These are phyloP conservation scores for Xenentodon cancila DNA, from an alignment of 2,797 vertebrate genomes.

Conservation along the genomic window DNA sequence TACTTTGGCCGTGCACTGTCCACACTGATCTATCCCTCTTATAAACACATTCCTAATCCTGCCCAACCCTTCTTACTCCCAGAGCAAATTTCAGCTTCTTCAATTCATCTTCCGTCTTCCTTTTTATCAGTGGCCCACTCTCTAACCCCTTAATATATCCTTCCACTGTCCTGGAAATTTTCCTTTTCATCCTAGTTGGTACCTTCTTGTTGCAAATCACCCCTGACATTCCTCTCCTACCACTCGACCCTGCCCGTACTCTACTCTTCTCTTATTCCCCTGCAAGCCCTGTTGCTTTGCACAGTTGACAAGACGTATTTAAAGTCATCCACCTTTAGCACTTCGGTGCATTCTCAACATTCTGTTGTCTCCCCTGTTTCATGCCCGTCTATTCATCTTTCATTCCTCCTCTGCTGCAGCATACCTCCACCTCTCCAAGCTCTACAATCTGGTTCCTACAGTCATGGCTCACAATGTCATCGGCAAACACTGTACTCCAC, in stretches of 20 bases:
- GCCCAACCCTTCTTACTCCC: neutral
- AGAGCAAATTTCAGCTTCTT: neutral
- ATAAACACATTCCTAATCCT: neutral
- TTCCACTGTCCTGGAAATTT: neutral
- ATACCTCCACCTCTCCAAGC: neutral
- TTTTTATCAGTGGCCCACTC: neutral
- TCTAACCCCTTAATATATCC: neutral
- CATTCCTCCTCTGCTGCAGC: neutral
- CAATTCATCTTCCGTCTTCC: neutral
- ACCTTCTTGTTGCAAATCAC: conserved; percentile 1
- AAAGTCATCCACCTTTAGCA: conserved; percentile 2
- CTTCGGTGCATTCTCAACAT: neutral
- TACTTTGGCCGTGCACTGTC: conserved; percentile 6
- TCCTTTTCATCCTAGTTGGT: neutral
- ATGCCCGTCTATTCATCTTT: neutral
- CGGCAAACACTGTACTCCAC: neutral
- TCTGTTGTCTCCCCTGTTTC: neutral
- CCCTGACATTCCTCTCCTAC: neutral
- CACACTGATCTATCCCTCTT: neutral
- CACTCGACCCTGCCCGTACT: conserved; percentile 1
- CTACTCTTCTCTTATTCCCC: neutral
- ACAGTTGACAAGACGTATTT: conserved; percentile 1
- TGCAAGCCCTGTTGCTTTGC: neutral
- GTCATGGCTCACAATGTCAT: conserved; percentile 8
- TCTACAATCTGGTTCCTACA: neutral